Conservation (phyloP, 2,797 vertebrate species). For the Alcedo atthis region DNA sequence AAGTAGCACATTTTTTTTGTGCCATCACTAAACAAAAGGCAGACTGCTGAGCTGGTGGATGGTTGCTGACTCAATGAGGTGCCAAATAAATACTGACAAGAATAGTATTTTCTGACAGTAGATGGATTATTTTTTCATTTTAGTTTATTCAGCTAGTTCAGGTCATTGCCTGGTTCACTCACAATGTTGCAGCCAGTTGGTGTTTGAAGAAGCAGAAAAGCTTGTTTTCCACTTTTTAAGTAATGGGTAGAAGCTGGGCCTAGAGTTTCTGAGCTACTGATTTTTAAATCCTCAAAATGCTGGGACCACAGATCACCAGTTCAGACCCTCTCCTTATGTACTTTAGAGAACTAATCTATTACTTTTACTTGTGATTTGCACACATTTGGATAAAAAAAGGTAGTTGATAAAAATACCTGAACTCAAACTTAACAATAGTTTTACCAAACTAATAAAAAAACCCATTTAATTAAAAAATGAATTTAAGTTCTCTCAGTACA, state of each 20-base stretch:
- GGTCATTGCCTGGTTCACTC: background rate
- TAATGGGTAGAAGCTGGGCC: background rate
- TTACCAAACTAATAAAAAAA: background rate
- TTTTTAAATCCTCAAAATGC: background rate
- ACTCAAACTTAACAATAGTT: background rate
- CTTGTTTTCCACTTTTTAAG: background rate
- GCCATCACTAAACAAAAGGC: background rate
- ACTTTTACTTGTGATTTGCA: background rate
- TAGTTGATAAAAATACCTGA: background rate
- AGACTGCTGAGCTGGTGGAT: background rate
- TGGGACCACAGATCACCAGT: background rate
- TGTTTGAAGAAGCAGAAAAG: background rate
- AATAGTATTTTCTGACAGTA: background rate
- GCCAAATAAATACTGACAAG: background rate
- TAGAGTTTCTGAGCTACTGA: background rate
- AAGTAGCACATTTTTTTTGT: background rate
- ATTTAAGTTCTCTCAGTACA: background rate
- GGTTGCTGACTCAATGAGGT: background rate
- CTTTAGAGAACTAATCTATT: background rate
- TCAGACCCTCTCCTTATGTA: background rate
- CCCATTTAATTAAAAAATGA: background rate
- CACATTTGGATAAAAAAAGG: background rate
- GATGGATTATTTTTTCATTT: background rate
- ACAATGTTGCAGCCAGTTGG: background rate
- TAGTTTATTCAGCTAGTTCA: background rate